phyloP scores from a whole-genome alignment of 2,113 vertebrate genomes.

The Myiozetetes cayanensis region DNA sequence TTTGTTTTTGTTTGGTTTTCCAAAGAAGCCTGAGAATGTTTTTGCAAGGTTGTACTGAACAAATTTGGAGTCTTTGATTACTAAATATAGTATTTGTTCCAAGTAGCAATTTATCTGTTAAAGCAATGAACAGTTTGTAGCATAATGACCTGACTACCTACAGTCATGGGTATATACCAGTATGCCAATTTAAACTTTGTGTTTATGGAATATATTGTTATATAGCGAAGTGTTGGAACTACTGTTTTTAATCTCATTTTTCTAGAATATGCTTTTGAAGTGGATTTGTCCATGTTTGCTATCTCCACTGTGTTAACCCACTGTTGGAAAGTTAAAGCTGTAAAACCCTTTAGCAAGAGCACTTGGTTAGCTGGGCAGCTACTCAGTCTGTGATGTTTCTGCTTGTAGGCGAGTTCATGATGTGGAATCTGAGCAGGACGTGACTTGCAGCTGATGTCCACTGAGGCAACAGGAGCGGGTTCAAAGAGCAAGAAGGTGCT shows the following conservation, averaged over 20 bases:
- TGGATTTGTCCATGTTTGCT: neutral
- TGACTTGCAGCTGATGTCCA: neutral
- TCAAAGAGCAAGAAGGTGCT: neutral
- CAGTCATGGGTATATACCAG: neutral
- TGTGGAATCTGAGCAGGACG: neutral
- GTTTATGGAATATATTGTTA: neutral
- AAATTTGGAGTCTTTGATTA: neutral
- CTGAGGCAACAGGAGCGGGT: neutral
- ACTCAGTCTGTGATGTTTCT: neutral
- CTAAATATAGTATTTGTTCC: conserved; percentile 27
- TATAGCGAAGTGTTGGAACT: neutral
- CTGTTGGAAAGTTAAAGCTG: neutral
- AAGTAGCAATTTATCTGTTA: neutral
- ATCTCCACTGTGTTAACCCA: neutral
- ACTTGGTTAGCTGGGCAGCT: neutral
- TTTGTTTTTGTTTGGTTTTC: conserved; percentile 25
- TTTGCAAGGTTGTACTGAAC: conserved; percentile 24
- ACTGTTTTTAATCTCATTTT: neutral
- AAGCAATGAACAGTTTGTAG: neutral
- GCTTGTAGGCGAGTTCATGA: neutral
- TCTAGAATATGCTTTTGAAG: neutral
- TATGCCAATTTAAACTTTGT: neutral
- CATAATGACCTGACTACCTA: neutral
- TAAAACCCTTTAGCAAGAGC: neutral
- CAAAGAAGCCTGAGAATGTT: neutral